A percentile compares a stretch with the other conserved stretches of the same genome.
Conservation (phyloP, 1,140 invertebrate genomes). For the Chymomyza costata region DNA sequence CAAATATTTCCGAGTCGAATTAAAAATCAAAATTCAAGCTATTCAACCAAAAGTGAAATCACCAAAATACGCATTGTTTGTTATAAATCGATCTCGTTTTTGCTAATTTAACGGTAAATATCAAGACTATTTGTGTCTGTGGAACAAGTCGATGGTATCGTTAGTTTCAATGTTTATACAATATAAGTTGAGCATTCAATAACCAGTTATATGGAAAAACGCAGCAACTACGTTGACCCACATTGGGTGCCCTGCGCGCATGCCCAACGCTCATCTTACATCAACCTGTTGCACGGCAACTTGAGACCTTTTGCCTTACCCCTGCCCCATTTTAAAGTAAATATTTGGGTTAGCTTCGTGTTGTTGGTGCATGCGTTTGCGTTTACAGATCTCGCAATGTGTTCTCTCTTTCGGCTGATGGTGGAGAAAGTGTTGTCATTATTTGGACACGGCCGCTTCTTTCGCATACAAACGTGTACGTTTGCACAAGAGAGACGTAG, state of each 20-base stretch:
- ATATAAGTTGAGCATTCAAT: conserved; percentile 17
- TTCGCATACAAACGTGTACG: no score
- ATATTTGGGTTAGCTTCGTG: background rate
- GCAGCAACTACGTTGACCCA: no score
- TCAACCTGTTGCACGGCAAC: conserved; percentile 35
- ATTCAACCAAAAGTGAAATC: conserved; percentile 58
- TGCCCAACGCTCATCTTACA: conserved; percentile 2
- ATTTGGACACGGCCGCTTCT: no score
- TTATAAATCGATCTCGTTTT: conserved; percentile 11
- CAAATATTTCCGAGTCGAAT: conserved; percentile 5
- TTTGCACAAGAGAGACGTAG: no score
- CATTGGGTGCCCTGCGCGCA: conserved; percentile 9
- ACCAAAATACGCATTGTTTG: conserved; percentile 18
- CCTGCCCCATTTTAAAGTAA: conserved; percentile 9
- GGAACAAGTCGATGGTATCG: background rate
- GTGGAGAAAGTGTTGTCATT: no score
- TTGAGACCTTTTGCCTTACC: conserved; percentile 9
- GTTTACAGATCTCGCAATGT: no score
- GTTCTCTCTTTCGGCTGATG: no score
- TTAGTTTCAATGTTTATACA: no score
- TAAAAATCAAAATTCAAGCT: conserved; percentile 10
- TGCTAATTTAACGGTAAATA: conserved; percentile 66
- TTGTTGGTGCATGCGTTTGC: background rate
- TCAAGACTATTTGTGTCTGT: conserved; percentile 27
- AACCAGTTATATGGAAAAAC: conserved; percentile 21